Base-by-base conservation (phyloP, 2,888 invertebrate species). In the Diachrysia chrysitis region DNA sequence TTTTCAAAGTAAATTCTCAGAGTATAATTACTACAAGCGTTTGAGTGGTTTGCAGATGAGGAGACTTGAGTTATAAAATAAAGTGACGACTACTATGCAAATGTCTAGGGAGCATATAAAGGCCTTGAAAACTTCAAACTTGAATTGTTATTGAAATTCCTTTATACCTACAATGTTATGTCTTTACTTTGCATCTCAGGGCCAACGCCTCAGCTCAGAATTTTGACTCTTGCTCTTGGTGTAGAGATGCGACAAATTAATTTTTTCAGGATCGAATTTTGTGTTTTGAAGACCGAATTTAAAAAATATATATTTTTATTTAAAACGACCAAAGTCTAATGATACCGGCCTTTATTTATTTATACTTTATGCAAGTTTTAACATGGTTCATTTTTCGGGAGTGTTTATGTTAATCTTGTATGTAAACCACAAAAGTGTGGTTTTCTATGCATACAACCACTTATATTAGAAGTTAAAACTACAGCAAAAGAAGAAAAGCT, bases 1-100 rank as follows among this genome's bases (percentile, higher is more conserved):
- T 69, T 79, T 78, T 73, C 56, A 59, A 48, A 61, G 66, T 25
- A 78, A 55, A 55, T 76, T 76, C 58, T 73, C 60, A 25, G 56
- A 56, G 63, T 58, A 73, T 72, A 59, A 62, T 63, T 63, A 64
- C 63, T 35, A 37, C 46, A 46, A 63, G 17, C 58, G 48, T 46
- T 55, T 55, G 48, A 59, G 53, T 64, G 32, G 35, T 58, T 19
- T 63, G 51, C 62, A 72, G 64, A 66, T 42, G 21, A 54, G n/a
- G 63, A 32, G 32, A 57, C 48, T 3, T 51, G 58, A 48, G 56
- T 54, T 55, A 61, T 67, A 63, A 63, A 61, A 10, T 51, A 48
- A 23, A 56, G 62, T 61, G 12, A 60, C 21, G 48, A 63, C 46
- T 61, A n/a, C 54, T 61, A 62, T 64, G 59, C 32, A 75, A 64